These are phyloP conservation scores for Daboia siamensis DNA, from an alignment of 2,113 vertebrate species.

Conservation along the genomic window DNA sequence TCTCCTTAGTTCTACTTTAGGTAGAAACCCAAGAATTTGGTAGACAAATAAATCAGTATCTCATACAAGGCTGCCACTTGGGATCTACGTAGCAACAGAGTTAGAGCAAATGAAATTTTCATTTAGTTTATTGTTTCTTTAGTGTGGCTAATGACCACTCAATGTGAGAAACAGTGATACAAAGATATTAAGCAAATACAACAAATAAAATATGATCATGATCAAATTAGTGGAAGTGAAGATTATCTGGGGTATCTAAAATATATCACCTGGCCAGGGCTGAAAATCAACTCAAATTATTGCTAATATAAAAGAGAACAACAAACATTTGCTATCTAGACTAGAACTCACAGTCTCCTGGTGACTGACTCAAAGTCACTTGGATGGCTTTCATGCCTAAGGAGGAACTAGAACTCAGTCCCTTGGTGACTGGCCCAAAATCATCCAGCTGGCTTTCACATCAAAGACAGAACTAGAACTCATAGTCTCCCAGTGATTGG, in stretches of 20 bases:
- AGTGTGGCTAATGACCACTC: neutral
- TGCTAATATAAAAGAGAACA: neutral
- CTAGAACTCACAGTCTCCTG: neutral
- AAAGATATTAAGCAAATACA: neutral
- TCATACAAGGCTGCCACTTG: neutral
- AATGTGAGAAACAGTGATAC: neutral
- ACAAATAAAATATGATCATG: neutral
- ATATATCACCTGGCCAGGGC: neutral
- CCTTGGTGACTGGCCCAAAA: neutral
- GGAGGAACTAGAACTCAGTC: neutral
- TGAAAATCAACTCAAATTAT: neutral
- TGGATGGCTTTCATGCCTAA: too few species aligned
- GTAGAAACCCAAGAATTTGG: neutral
- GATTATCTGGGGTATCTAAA: neutral
- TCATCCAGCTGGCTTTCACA: neutral
- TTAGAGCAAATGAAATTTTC: neutral
- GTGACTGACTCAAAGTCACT: neutral
- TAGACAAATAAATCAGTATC: neutral
- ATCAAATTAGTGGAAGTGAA: neutral
- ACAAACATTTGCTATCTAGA: neutral
- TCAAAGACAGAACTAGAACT: too few species aligned
- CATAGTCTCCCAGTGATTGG: too few species aligned
- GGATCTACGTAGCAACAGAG: neutral
- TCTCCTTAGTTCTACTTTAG: too few species aligned
- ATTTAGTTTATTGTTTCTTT: neutral